These are phyloP conservation scores for Urocolius indicus DNA, from an alignment of 2,113 vertebrate species.

Conservation along the genomic window DNA sequence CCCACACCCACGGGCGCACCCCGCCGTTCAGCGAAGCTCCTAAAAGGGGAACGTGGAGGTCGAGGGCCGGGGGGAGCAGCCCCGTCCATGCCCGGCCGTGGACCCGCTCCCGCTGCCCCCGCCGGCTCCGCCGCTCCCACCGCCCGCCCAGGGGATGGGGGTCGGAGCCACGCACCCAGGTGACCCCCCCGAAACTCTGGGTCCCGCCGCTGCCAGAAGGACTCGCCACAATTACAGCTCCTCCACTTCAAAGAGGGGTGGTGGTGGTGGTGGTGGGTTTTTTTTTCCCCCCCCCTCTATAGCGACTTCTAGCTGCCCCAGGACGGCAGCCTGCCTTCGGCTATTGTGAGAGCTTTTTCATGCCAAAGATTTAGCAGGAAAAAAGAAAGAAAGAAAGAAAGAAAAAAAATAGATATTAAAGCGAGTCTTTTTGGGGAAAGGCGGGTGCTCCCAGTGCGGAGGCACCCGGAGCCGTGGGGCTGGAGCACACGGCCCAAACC, in stretches of 20 bases:
- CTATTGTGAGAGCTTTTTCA: slow-evolving; percentile 46
- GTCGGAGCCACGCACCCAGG: neutral
- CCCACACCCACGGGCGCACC: neutral
- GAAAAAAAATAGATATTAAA: slow-evolving; percentile 14
- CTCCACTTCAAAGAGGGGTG: slow-evolving; percentile 31
- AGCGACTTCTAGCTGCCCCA: slow-evolving; percentile 66
- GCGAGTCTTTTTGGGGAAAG: neutral
- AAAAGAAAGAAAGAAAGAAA: too few relatives aligned
- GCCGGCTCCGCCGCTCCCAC: neutral
- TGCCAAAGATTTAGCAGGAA: slow-evolving; percentile 38
- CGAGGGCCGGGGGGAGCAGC: neutral
- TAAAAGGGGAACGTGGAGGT: neutral
- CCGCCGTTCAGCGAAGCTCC: neutral
- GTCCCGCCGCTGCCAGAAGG: neutral
- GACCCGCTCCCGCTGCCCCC: neutral
- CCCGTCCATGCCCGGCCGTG: neutral
- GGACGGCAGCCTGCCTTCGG: slow-evolving; percentile 20
- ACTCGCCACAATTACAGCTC: slow-evolving; percentile 27
- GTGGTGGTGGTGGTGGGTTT: neutral
- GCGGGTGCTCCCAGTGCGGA: neutral
- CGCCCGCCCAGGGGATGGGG: neutral
- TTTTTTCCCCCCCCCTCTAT: neutral
- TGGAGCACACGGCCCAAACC: neutral
- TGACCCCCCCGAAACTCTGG: neutral
- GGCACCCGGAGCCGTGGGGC: neutral